These are phyloP conservation scores for Cossypha niveicapilla DNA, from an alignment of 2,797 vertebrate genomes.

Conservation along the genomic window DNA sequence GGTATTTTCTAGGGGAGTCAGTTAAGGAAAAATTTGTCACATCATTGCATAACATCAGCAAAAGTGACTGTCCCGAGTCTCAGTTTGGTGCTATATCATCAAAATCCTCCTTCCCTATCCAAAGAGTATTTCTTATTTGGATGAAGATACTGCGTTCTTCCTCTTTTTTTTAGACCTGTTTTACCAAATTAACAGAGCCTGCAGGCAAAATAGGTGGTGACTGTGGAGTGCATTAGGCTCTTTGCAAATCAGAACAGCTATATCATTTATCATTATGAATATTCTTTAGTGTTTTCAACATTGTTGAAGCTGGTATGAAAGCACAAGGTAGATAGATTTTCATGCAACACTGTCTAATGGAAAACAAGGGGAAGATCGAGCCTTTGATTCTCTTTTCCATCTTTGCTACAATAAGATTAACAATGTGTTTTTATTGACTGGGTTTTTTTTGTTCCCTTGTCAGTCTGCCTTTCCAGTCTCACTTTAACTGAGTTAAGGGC, in stretches of 20 bases:
- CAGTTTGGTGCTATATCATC: background rate
- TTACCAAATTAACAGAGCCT: background rate
- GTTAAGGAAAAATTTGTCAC: background rate
- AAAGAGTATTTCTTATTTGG: background rate
- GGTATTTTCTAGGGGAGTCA: background rate
- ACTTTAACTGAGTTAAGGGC: background rate
- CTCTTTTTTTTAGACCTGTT: background rate
- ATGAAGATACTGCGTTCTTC: background rate
- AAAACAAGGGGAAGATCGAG: background rate
- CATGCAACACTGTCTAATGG: background rate
- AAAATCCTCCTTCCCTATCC: background rate
- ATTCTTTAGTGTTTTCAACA: constrained; percentile 1
- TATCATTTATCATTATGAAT: constrained; percentile 16
- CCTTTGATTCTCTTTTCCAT: background rate
- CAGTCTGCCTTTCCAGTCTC: background rate
- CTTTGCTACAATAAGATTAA: background rate
- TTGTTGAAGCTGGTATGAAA: background rate
- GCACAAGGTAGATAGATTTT: background rate
- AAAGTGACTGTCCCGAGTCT: background rate
- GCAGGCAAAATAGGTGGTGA: background rate
- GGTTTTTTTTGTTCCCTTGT: background rate
- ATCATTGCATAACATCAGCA: background rate
- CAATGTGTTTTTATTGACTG: background rate
- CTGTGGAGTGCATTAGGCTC: background rate
- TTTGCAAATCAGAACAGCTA: background rate